Base-by-base conservation (phyloP, 1,140 invertebrate species). In the Drosophila funebris region DNA sequence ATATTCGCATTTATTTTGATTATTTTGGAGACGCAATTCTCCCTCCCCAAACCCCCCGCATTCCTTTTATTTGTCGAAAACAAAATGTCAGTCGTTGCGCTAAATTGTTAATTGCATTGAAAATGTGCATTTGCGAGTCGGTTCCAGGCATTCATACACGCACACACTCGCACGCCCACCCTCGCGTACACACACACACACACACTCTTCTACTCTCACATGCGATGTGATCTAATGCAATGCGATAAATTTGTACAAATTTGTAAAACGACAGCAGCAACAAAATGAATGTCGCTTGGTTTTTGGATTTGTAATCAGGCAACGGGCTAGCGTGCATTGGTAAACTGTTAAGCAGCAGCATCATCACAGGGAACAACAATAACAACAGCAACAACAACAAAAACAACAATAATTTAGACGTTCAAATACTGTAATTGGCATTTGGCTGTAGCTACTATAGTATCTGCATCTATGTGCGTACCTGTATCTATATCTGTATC, bases 181-280 rank as follows among this genome's bases (percentile, higher is more conserved):
- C n/a, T n/a, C n/a, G n/a, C n/a, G 13, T 33, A 3, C 36, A n/a
- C 2, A 14, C 44, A 50, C 13, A 48, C 31, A 29, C 0, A 36
- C n/a, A 22, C 14, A 6, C 58, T 22, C 16, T 9, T 9, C 13
- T 4, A 16, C 52, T 11, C 4, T 36, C 22, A 20, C 44, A 50
- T 31, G 48, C 18, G 16, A 57, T 61, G 29, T 56, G 50, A 53
- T 73, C 64, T 54, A 60, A 57, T 70, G 61, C 78, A 56, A 58
- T 77, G 74, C 74, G 78, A 87, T 87, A n/a, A n/a, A n/a, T n/a
- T n/a, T n/a, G n/a, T n/a, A n/a, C n/a, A 81, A 81, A 87, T 85
- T 81, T 78, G 61, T 67, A 72, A 64, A 77, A 43, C 39, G 43
- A 18, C 46, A 31, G 29, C 43, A 31, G 53, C 57, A 57, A 33